These are phyloP conservation scores for Gadus macrocephalus DNA, from an alignment of 2,113 vertebrate genomes.

Conservation along the genomic window DNA sequence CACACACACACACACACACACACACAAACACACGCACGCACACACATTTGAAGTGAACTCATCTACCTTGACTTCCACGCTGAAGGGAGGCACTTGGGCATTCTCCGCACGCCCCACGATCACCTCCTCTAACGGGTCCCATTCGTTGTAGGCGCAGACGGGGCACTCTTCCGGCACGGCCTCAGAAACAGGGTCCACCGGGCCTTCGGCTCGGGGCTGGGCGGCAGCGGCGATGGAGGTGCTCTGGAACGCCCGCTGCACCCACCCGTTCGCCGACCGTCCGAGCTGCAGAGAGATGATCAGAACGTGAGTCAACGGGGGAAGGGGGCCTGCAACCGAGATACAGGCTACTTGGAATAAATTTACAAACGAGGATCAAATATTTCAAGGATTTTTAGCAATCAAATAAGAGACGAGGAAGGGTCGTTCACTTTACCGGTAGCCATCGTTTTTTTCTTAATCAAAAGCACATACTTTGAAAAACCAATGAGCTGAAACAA, in stretches of 20 bases:
- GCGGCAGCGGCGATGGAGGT: constrained; percentile 84
- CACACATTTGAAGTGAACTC: background rate
- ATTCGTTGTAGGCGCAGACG: constrained; percentile 93
- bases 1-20: no score
- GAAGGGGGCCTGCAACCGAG: no score
- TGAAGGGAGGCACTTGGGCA: constrained; percentile 90
- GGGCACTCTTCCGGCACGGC: constrained; percentile 77
- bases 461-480: no score
- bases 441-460: no score
- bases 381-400: no score
- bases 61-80: constrained; percentile 95
- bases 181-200: constrained; percentile 72
- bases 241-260: constrained; percentile 87
- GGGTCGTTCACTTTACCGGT: no score
- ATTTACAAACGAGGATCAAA: no score
- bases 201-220: constrained; percentile 63
- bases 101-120: constrained; percentile 96
- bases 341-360: no score
- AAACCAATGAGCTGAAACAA: no score
- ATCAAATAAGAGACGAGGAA: no score
- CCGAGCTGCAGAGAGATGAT: constrained; percentile 71
- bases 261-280: constrained; percentile 78
- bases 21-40: no score
- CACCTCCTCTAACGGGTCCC: constrained; percentile 96
- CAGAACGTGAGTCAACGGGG: no score